Evolutionary conservation across 1,140 invertebrate genomes (phyloP), one percentile per base, ranked within the genome.

Genomic region (Apis mellifera): DNA sequence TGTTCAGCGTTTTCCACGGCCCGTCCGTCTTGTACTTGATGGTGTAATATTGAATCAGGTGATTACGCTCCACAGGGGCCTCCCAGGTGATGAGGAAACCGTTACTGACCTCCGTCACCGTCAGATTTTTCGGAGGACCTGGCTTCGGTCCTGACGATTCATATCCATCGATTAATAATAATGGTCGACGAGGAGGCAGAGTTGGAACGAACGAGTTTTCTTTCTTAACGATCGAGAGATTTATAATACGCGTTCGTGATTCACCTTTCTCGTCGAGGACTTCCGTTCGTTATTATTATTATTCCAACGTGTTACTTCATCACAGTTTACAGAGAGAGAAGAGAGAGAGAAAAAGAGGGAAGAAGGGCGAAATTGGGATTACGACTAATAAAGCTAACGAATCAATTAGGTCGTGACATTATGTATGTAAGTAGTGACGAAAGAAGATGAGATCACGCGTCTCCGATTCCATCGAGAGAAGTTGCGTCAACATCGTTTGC

Each of bases 11-110:
- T 94, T 97, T 98, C 97, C 97, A 98, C 86, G 96, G 96, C 79
- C 96, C 97, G 92, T 98, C 97, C 32, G 97, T 97, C 91, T 96
- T 96, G 95, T 98, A 98, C 93, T 98, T 97, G 92, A 99, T 98
- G 66, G 97, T 97, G 93, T 99, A 99, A 94, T 98, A 97, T 92
- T 98, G 97, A 83, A 99, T 96, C 32, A 97, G 95, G 87, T 97
- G 95, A 32, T 96, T 95, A 84, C 96, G 95, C 91, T 98, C 97
- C 66, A 96, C 84, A n/a, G 98, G 98, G 77, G 96, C 95, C 92
- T 97, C 96, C 98, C 98, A 99, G 84, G 96, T 96, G 89, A 99
- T 97, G 57, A 98, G 95, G 92, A 97, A 97, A 71, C 97, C 97
- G 92, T 98, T 97, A 90, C 96, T 96, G 74, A 97, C 96, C 94